phyloP scores from a whole-genome alignment of 2,797 vertebrate genomes.

The Dendrocincla fuliginosa region DNA sequence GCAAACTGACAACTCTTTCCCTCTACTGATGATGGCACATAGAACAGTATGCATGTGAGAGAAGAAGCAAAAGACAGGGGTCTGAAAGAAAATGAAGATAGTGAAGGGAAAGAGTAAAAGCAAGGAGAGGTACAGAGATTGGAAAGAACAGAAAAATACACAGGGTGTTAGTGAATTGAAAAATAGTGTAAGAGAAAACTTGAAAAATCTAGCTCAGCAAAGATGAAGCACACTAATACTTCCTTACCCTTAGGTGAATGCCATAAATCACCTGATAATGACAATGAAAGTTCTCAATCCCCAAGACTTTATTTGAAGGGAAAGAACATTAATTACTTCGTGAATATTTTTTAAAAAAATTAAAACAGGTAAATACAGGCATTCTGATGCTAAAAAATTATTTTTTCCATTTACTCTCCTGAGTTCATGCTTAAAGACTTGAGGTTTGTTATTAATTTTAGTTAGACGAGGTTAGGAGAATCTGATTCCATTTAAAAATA shows the following conservation, averaged over 20 bases:
- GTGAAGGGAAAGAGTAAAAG: not conserved
- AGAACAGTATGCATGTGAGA: not conserved
- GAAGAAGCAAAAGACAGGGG: not conserved
- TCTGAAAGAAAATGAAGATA: not conserved
- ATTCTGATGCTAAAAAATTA: not conserved
- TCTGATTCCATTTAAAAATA: not conserved
- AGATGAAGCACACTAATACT: not conserved
- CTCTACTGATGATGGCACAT: not conserved
- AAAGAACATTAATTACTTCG: not conserved
- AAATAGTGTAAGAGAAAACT: not conserved
- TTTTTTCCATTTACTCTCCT: not conserved
- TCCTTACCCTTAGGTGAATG: not conserved
- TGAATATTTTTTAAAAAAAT: not conserved
- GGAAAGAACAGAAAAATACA: not conserved
- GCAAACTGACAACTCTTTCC: not conserved
- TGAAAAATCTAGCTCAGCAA: not conserved
- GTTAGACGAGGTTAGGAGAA: not conserved
- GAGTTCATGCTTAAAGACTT: not conserved
- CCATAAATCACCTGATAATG: not conserved
- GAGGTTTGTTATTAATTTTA: not conserved
- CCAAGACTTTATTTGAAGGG: not conserved
- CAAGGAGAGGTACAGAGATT: not conserved
- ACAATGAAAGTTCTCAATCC: not conserved
- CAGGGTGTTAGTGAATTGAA: not conserved
- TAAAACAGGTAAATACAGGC: not conserved